phyloP scores from a whole-genome alignment of 2,888 invertebrate genomes.

The Caenorhabditis parvicauda region DNA sequence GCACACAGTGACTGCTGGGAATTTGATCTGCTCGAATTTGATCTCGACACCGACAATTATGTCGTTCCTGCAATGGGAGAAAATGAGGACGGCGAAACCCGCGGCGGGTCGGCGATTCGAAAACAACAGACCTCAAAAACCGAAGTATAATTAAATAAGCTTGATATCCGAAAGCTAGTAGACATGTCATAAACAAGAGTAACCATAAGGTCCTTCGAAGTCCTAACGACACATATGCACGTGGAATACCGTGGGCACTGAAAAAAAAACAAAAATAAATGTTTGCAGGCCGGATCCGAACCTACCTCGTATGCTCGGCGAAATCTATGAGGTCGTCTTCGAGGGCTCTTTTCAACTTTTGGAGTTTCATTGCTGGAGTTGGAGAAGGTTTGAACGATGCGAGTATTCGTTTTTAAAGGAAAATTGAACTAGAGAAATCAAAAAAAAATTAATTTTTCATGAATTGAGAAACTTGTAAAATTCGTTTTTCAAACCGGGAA shows the following conservation, averaged over 20 bases:
- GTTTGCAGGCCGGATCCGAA: background rate
- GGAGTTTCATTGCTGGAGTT: no score
- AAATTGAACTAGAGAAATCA: no score
- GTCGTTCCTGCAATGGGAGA: conserved; percentile 46
- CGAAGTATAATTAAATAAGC: conserved; percentile 53
- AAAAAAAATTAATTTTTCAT: no score
- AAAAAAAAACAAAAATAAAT: conserved; percentile 5
- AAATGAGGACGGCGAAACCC: no score
- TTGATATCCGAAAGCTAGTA: conserved; percentile 52
- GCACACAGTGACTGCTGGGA: conserved; percentile 60
- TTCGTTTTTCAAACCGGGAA: no score
- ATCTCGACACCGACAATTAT: conserved; percentile 61
- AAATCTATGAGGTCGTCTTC: conserved; percentile 44
- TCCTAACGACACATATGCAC: conserved; percentile 51
- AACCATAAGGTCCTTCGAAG: conserved; percentile 49
- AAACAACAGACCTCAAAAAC: conserved; percentile 34
- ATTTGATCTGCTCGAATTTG: conserved; percentile 59
- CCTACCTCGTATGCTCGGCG: conserved; percentile 50
- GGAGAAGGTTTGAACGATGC: no score
- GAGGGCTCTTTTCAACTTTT: conserved; percentile 23
- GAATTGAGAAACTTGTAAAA: no score
- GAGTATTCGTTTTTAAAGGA: no score
- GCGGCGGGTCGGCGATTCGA: no score
- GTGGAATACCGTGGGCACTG: conserved; percentile 60
- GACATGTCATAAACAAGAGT: conserved; percentile 51